A percentile compares a stretch with the other conserved stretches of the same genome.
These are phyloP conservation scores for Aplodontia rufa DNA, from an alignment of 2,113 vertebrate genomes.

Conservation along the genomic window DNA sequence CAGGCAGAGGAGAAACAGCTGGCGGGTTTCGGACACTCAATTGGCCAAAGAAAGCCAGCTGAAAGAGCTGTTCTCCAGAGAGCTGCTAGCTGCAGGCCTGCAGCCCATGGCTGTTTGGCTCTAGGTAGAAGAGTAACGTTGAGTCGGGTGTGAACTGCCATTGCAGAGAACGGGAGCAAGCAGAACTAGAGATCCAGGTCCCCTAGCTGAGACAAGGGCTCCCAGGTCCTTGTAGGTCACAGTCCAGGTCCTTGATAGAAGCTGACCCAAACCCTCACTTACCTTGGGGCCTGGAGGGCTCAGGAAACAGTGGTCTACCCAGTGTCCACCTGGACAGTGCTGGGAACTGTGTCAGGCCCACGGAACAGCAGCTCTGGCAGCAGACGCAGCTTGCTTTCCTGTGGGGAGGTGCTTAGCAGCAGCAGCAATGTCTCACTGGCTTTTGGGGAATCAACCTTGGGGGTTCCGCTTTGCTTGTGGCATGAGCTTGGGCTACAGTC, in stretches of 20 bases:
- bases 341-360: background rate
- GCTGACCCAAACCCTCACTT: no score
- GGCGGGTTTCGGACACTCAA: background rate
- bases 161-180: background rate
- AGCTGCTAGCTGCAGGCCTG: background rate
- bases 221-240: background rate
- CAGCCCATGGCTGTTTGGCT: background rate
- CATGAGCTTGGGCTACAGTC: background rate
- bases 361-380: background rate
- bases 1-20: background rate
- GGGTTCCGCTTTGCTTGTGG: accelerated
- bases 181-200: background rate
- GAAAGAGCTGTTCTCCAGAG: background rate
- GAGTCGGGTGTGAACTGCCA: background rate
- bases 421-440: background rate
- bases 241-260: background rate
- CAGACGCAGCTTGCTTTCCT: background rate
- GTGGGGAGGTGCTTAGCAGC: background rate
- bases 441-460: background rate
- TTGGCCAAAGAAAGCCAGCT: no score
- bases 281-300: background rate
- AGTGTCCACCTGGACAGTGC: background rate
- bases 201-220: no score
- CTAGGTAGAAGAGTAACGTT: background rate
- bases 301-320: background rate